Percentiles rank a stretch among this genome's conserved stretches.
Evolutionary conservation across 2,113 vertebrate genomes (phyloP).

Genomic region (Crocuta crocuta): DNA sequence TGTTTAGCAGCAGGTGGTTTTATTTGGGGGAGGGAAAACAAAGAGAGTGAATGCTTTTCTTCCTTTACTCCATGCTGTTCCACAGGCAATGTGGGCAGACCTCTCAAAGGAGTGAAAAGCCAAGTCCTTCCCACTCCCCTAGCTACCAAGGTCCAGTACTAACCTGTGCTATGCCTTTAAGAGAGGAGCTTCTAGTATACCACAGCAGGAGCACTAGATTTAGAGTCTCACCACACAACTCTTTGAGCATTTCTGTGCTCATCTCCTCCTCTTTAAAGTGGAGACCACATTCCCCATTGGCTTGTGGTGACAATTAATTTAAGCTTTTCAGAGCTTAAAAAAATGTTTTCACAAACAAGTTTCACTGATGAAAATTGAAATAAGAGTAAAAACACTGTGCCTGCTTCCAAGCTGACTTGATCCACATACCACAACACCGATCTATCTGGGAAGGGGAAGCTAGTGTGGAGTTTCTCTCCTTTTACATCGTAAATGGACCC

Average conservation of each 20-base stretch:
- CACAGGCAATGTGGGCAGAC: neutral
- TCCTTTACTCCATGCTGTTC: neutral
- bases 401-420: neutral
- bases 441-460: neutral
- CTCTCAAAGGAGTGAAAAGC: neutral
- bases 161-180: neutral
- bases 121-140: neutral
- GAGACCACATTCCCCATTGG: neutral
- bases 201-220: neutral
- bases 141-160: neutral
- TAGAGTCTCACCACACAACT: neutral
- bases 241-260: too few species aligned
- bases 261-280: neutral
- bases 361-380: neutral
- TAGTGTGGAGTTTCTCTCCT: neutral
- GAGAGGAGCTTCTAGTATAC: neutral
- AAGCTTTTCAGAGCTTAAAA: neutral
- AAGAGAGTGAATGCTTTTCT: neutral
- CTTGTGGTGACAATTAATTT: neutral
- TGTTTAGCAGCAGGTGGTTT: neutral
- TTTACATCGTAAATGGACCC: constrained; percentile 18
- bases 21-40: neutral
- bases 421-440: neutral
- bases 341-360: neutral
- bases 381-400: neutral